phyloP scores from a whole-genome alignment of 1,140 invertebrate species.

The Hypothenemus hampei region DNA sequence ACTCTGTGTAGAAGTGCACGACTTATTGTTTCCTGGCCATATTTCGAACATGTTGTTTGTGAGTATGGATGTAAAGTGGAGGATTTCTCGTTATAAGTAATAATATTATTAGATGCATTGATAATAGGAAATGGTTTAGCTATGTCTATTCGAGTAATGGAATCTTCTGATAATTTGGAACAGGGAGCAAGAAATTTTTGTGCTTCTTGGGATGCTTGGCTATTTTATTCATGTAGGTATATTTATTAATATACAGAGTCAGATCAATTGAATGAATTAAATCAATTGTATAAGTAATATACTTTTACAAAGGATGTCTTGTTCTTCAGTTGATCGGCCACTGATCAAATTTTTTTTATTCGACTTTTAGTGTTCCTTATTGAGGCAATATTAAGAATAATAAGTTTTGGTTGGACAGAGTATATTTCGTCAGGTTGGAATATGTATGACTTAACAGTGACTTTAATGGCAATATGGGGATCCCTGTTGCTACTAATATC shows the following conservation, averaged over 20 bases:
- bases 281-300: too few relatives aligned
- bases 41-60: slow-evolving; percentile 72
- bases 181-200: slow-evolving; percentile 58
- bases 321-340: neutral
- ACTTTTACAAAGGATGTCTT: neutral
- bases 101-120: slow-evolving; percentile 53
- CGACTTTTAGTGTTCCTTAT: slow-evolving; percentile 67
- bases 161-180: slow-evolving; percentile 49
- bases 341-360: slow-evolving; percentile 17
- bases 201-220: slow-evolving; percentile 68
- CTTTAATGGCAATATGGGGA: slow-evolving; percentile 62
- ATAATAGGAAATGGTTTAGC: slow-evolving; percentile 65
- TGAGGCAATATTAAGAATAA: slow-evolving; percentile 70
- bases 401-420: slow-evolving; percentile 63
- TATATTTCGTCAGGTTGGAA: slow-evolving; percentile 86
- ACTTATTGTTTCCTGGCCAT: slow-evolving; percentile 60
- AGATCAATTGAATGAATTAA: too few relatives aligned
- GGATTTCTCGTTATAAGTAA: too few relatives aligned
- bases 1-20: slow-evolving; percentile 58
- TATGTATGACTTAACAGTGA: slow-evolving; percentile 74
- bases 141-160: slow-evolving; percentile 57
- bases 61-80: too few relatives aligned
- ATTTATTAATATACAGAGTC: neutral
- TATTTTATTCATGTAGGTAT: slow-evolving; percentile 65
- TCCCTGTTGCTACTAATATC: slow-evolving; percentile 60